These are phyloP conservation scores for Eulemur mongoz DNA, from an alignment of 2,797 vertebrate species.

Conservation along the genomic window DNA sequence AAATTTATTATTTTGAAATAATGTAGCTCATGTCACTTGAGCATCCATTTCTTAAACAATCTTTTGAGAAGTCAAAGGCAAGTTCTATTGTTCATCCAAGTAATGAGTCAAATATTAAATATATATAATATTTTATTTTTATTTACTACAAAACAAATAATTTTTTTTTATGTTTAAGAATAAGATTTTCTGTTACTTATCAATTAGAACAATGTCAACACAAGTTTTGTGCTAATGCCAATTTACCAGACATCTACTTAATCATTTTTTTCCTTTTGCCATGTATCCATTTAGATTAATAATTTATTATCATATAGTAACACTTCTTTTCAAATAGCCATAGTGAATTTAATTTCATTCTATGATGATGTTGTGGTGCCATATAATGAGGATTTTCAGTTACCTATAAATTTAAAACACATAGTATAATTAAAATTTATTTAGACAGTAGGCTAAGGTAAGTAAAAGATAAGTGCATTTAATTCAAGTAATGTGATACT, in stretches of 20 bases:
- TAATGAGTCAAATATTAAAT: not conserved
- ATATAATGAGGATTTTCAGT: not conserved
- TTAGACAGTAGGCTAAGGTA: not conserved
- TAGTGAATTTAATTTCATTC: not conserved
- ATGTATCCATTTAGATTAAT: not conserved
- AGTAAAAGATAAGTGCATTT: not conserved
- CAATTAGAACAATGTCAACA: not conserved
- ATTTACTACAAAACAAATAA: not conserved
- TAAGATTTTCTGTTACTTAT: not conserved
- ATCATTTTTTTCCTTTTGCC: not conserved
- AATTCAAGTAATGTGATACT: not conserved
- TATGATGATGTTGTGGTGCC: not conserved
- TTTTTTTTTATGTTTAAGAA: not conserved
- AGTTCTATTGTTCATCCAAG: not conserved
- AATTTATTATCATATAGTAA: not conserved
- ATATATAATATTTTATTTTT: not conserved
- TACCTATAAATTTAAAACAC: not conserved
- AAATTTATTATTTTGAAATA: not conserved
- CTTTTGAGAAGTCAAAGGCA: not conserved
- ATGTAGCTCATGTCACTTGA: not conserved
- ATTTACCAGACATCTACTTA: not conserved
- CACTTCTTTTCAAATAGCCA: not conserved
- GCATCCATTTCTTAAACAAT: not conserved
- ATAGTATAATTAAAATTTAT: conserved; percentile 18
- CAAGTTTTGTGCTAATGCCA: not conserved